These are phyloP conservation scores for Amphilophus citrinellus DNA, from an alignment of 2,113 vertebrate genomes.

Conservation along the genomic window DNA sequence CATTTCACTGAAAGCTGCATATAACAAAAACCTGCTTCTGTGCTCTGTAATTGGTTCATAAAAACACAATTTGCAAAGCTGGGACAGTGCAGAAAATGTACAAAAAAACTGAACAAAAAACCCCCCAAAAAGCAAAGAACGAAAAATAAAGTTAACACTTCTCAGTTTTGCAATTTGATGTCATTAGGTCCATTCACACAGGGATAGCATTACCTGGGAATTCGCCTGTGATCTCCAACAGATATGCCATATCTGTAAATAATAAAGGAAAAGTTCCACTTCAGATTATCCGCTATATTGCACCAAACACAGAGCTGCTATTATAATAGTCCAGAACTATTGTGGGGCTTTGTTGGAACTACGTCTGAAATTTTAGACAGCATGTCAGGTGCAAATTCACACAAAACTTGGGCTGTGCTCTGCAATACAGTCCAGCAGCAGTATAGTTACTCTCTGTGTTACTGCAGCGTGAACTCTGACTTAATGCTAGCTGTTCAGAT, in stretches of 20 bases:
- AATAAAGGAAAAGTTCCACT: background rate
- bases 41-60: background rate
- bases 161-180: background rate
- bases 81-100: background rate
- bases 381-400: no score
- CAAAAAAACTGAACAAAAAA: background rate
- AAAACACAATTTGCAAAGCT: background rate
- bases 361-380: no score
- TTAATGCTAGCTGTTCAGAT: no score
- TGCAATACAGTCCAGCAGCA: background rate
- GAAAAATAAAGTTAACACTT: background rate
- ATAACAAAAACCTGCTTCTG: background rate
- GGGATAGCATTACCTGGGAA: background rate
- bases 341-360: no score
- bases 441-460: no score
- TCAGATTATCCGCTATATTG: no score
- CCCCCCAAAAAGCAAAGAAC: accelerated
- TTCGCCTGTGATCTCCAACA: no score
- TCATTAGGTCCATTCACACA: background rate
- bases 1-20: background rate
- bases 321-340: no score
- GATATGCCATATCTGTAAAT: no score
- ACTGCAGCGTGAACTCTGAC: no score
- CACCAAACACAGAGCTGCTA: no score
- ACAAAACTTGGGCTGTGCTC: background rate